phyloP scores from a whole-genome alignment of 2,888 invertebrate genomes.

The Molorchus minor region DNA sequence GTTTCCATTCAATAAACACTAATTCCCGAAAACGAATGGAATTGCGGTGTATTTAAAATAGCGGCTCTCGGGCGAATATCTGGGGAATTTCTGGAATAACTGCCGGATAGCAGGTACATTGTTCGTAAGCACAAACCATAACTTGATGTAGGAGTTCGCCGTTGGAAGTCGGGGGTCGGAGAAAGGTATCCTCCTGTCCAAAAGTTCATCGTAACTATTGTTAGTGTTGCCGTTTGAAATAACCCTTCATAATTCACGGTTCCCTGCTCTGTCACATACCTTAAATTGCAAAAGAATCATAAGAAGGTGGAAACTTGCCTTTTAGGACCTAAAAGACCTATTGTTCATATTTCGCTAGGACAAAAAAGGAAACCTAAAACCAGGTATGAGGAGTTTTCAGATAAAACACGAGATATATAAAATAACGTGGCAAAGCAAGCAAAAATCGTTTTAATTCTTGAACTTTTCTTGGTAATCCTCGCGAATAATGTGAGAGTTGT shows the following conservation, averaged over 20 bases:
- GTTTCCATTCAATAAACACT: slow-evolving; percentile 17
- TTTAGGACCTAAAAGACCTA: no score
- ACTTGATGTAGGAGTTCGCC: slow-evolving; percentile 35
- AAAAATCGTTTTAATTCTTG: no score
- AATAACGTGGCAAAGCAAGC: no score
- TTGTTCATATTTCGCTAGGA: no score
- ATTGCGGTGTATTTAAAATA: slow-evolving; percentile 32
- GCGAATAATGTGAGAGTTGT: no score
- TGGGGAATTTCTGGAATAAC: slow-evolving; percentile 40
- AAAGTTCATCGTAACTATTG: slow-evolving; percentile 36
- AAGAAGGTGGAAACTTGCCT: no score
- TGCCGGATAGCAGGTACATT: slow-evolving; percentile 36
- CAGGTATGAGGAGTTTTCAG: no score
- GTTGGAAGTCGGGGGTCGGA: slow-evolving; percentile 32
- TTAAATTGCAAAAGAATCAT: no score
- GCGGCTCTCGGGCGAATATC: slow-evolving; percentile 32
- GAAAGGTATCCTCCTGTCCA: slow-evolving; percentile 33
- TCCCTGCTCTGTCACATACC: slow-evolving; percentile 26
- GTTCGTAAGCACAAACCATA: slow-evolving; percentile 40
- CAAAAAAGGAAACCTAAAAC: no score
- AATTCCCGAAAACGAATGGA: slow-evolving; percentile 23
- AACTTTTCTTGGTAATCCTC: no score
- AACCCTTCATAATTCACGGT: slow-evolving; percentile 41
- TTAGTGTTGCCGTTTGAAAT: slow-evolving; percentile 37
- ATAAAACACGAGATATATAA: no score